Base-by-base conservation (phyloP, 2,888 invertebrate species). In the Lycocerus yunnanus region DNA sequence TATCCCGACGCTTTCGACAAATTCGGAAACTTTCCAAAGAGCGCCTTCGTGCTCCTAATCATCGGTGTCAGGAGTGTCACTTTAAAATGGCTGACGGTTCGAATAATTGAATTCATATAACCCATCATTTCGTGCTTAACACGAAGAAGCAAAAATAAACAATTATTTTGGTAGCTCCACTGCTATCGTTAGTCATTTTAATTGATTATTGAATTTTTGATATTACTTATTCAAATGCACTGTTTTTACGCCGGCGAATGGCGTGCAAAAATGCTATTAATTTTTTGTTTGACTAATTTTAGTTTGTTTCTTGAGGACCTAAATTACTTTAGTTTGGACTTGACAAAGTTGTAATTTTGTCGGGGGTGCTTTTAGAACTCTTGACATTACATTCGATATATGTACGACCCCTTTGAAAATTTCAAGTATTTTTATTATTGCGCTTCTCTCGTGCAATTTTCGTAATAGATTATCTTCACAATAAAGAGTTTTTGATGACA, bases 11-110 rank as follows among this genome's bases (percentile, higher is more conserved):
- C 60, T 60, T 68, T 72, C 63, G 66, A 68, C 21, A 68, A 67
- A 21, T 58, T 67, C 67, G 20, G 59, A 70, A 66, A 69, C 15
- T 63, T 63, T 63, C 66, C 18, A 18, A 20, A 61, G 61, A 13
- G 43, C 43, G 43, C 27, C 27, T 73, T 73, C 73, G 75, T 77
- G 73, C 18, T 15, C 60, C 73, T 75, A 75, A 75, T 73, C 68
- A 75, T 63, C 24, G 73, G 73, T 72, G 74, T 73, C 76, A 74
- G 65, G 68, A 75, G 75, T 77, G 77, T 75, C 75, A 75, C 75
- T 77, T 71, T 75, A 73, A 77, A 72, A 73, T 75, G 71, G 66
- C 75, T 75, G 75, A 75, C 72, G 66, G 72, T 75, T 75, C 58
- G 58, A 67, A 60, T 75, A 77, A 77, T 77, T 73, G 75, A 77